Evolutionary conservation across 2,797 vertebrate genomes (phyloP), one percentile per base, ranked within the genome.

Genomic region (Schizothorax lantsangensis): DNA sequence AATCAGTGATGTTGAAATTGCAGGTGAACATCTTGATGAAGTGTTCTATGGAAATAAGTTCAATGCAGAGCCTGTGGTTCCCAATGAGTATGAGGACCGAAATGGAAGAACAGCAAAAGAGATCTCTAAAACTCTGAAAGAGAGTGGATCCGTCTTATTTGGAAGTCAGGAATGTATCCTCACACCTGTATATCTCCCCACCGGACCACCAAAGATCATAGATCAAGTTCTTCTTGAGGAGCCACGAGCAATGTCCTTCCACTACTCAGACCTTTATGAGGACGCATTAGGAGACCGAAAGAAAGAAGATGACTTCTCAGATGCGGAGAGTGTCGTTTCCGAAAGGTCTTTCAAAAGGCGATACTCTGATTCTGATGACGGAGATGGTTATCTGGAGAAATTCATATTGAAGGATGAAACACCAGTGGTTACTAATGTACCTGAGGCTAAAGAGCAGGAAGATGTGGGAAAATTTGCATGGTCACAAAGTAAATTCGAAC

Each of bases 191-290:
- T 96, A 94, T 57, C 93, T 97, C 87, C 97, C 97, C 81, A 83
- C 96, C 36, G 96, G 96, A 83, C 96, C 96, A 30, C 93, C 95
- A 49, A 97, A 97, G 91, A 94, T 95, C 47, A 92, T 97, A 66
- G 96, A 97, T 88, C 97, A 91, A 0, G 96, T 97, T 84, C 95
- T 98, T 81, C 93, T 98, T 80, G 97, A 98, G 71, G 97, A 98
- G 83, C 97, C 97, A 79, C 95, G 97, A 6, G 97, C 98, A 89
- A 95, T 98, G 90, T 96, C 97, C 0, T 99, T 98, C 93, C 95
- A 98, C 89, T 98, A 98, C 90, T 95, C 96, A 47, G 98, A 99
- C 91, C 96, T 99, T 62, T 98, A 98, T 43, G 96, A 97, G 84
- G 96, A 97, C 84, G 96, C 96, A 54, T 49, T 94, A 33, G 97